Percentiles rank a stretch among this genome's conserved stretches.
Conservation (phyloP, 2,797 vertebrate genomes). For the Sebastes paucispinis region DNA sequence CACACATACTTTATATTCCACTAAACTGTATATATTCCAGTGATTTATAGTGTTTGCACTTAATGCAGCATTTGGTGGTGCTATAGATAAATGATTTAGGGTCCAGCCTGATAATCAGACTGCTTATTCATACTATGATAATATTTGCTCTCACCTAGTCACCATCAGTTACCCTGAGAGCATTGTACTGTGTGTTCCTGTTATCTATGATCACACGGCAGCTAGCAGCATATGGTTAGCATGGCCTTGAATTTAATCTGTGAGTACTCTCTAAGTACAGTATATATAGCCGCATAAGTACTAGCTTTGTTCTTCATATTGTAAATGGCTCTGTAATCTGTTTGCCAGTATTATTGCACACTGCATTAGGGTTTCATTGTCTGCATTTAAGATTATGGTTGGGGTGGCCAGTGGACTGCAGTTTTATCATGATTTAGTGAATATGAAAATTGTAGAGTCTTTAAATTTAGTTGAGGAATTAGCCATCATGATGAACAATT, state of each 20-base stretch:
- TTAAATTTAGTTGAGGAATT: fast-evolving
- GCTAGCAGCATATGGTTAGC: neutral
- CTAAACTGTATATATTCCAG: neutral
- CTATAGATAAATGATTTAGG: slow-evolving; percentile 1
- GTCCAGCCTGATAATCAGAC: slow-evolving; percentile 1
- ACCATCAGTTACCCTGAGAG: slow-evolving; percentile 20
- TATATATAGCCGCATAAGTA: neutral
- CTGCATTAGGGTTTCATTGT: neutral
- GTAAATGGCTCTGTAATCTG: neutral
- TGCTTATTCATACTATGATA: slow-evolving; percentile 12
- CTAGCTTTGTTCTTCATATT: neutral
- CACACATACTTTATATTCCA: neutral
- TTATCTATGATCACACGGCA: neutral
- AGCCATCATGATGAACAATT: too few relatives aligned
- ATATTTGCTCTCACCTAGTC: slow-evolving; percentile 9
- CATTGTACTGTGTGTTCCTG: neutral
- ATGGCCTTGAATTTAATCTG: slow-evolving; percentile 1
- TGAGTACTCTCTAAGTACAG: neutral
- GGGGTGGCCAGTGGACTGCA: too few relatives aligned
- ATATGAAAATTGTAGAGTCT: too few relatives aligned
- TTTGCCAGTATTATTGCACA: neutral
- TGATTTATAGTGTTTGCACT: slow-evolving; percentile 26
- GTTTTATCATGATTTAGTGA: too few relatives aligned
- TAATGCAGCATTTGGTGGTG: neutral
- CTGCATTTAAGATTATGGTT: neutral